Evolutionary conservation across 2,888 invertebrate species (phyloP).

Genomic region (Diabrotica balteata): DNA sequence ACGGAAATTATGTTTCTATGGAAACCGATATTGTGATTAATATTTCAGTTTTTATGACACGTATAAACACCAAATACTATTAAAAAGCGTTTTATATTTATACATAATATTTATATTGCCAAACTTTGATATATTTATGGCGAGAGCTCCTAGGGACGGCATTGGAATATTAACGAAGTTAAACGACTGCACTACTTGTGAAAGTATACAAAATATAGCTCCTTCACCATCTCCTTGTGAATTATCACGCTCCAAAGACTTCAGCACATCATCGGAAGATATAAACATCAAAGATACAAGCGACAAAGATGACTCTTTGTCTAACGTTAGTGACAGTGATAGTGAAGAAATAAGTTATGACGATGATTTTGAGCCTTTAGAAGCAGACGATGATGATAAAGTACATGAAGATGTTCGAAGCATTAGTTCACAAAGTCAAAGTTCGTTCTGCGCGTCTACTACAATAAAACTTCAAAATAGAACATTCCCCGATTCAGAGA

Average conservation of each 20-base stretch:
- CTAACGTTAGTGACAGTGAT: neutral
- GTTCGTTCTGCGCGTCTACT: conserved; percentile 1
- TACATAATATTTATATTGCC: neutral
- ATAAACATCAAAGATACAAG: neutral
- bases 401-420: neutral
- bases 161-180: conserved; percentile 22
- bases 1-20: conserved; percentile 5
- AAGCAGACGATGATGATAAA: conserved; percentile 3
- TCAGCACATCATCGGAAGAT: conserved; percentile 4
- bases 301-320: neutral
- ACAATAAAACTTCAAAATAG: conserved; percentile 26
- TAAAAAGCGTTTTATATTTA: neutral
- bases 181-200: conserved; percentile 32
- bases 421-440: neutral
- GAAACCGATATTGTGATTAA: conserved; percentile 9
- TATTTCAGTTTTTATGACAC: conserved; percentile 13
- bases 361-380: conserved; percentile 8
- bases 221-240: conserved; percentile 7
- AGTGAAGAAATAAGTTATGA: conserved; percentile 5
- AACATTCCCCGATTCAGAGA: conserved; percentile 38
- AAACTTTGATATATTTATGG: conserved; percentile 4
- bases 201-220: conserved; percentile 26
- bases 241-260: conserved; percentile 12
- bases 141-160: conserved; percentile 9
- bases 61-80: conserved; percentile 2